Base-by-base conservation (phyloP, 2,113 vertebrate species). In the Pedetes capensis region DNA sequence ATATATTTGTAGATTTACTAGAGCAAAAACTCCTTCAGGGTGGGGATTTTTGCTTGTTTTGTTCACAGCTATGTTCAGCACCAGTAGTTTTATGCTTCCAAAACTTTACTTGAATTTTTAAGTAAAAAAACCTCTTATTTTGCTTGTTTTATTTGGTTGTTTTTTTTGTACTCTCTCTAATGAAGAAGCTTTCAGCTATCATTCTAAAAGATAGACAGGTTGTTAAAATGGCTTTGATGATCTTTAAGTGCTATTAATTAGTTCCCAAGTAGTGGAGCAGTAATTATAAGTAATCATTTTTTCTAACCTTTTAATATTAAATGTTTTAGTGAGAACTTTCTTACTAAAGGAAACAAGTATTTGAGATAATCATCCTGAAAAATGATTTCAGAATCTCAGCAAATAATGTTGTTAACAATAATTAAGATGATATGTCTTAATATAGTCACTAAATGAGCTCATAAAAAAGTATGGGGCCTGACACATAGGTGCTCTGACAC, bases 231-330 rank as follows among this genome's bases (percentile, higher is more conserved):
- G 55, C 59, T 92, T 94, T 92, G 85, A 92, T 96, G 39, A 89
- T 69, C 42, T 87, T 29, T 87, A 91, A 80, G 72, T 96, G 69
- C 66, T 95, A 59, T 95, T 96, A 88, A 92, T 95, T 74, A 95
- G 18, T 88, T 32, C 78, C 39, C 23, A 68, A 86, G 53, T 81
- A 76, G 23, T 79, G 91, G 39, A 86, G 79, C 75, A 72, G 69
- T 92, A 95, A 94, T 97, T 82, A 92, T 80, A 64, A 92, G 32
- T 89, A 95, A 51, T 96, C 55, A 3, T 75, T 29, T 79, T 91
- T 92, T 96, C 94, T 69, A 91, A 87, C 11, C 44, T 96, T 92
- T 57, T 86, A 74, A 71, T 97, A 87, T 72, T 91, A 93, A 92
- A 79, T 96, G 69, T 93, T 96, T 79, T 91, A 86, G 49, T 90